These are phyloP conservation scores for Micrasema longulum DNA, from an alignment of 1,140 invertebrate genomes.

Conservation along the genomic window DNA sequence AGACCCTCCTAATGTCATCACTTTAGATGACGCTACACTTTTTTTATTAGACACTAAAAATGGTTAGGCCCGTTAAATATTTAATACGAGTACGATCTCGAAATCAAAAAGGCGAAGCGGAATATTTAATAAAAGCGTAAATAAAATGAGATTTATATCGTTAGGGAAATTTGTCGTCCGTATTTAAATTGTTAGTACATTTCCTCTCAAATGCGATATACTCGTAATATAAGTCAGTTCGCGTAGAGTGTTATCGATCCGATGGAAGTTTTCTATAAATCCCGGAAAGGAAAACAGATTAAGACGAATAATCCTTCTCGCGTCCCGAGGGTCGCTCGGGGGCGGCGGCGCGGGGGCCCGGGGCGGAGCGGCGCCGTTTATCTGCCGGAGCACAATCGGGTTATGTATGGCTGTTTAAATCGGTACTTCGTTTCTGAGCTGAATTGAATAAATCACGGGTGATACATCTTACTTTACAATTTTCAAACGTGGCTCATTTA, in stretches of 20 bases:
- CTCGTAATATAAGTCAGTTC: conserved; percentile 4
- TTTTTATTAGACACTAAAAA: conserved; percentile 24
- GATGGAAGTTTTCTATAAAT: conserved; percentile 19
- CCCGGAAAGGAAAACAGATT: conserved; percentile 21
- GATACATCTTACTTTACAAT: conserved; percentile 55
- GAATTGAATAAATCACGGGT: conserved; percentile 53
- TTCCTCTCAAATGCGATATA: background rate
- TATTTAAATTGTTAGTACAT: too few relatives aligned
- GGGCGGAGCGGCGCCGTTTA: conserved; percentile 29
- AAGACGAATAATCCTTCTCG: conserved; percentile 25
- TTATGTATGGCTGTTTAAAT: conserved; percentile 50
- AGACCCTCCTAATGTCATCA: background rate
- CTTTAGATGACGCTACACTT: conserved; percentile 6
- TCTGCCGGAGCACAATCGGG: conserved; percentile 44
- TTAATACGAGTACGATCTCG: conserved; percentile 1
- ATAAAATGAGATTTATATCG: background rate
- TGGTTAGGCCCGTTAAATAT: conserved; percentile 9
- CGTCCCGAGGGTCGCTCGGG: background rate
- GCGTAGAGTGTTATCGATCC: conserved; percentile 20
- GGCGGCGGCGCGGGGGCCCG: background rate
- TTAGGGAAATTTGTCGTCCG: background rate
- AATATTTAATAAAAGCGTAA: conserved; percentile 14
- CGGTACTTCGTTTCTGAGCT: conserved; percentile 47
- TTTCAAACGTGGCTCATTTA: conserved; percentile 52
- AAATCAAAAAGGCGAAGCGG: background rate